Evolutionary conservation across 2,888 invertebrate genomes (phyloP).

Genomic region (Acrocyrtus sp.): DNA sequence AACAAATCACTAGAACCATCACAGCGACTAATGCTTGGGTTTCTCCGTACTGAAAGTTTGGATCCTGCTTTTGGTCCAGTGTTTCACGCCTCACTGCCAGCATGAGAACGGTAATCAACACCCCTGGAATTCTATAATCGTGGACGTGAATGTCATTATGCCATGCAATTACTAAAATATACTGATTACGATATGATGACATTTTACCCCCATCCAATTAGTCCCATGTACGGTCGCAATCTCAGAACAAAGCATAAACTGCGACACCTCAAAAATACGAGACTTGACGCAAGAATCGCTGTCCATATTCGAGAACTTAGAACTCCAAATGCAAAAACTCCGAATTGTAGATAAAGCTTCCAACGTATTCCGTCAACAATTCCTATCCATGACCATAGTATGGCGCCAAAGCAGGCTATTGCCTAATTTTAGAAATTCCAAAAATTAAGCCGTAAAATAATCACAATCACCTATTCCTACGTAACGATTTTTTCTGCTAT

Average conservation of each 20-base stretch:
- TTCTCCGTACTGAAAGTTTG: constrained; percentile 81
- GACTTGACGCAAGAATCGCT: constrained; percentile 80
- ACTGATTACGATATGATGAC: not conserved
- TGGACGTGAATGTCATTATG: too few relatives aligned
- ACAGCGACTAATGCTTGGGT: constrained; percentile 82
- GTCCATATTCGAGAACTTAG: constrained; percentile 89
- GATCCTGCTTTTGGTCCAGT: constrained; percentile 74
- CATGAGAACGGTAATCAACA: constrained; percentile 76
- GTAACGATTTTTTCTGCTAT: constrained; percentile 13
- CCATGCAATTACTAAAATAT: not conserved
- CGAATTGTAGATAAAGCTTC: constrained; percentile 79
- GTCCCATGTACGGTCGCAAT: constrained; percentile 76
- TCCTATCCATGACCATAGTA: constrained; percentile 75
- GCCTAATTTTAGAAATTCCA: constrained; percentile 68
- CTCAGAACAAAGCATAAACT: constrained; percentile 85
- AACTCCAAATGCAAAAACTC: constrained; percentile 76
- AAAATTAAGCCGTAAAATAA: constrained; percentile 39
- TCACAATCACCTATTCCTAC: constrained; percentile 15
- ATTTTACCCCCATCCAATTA: constrained; percentile 72
- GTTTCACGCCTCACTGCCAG: constrained; percentile 69
- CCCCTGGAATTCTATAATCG: constrained; percentile 73
- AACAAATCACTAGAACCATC: constrained; percentile 79
- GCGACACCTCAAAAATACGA: constrained; percentile 84
- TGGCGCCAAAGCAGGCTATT: constrained; percentile 77
- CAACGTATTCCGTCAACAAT: constrained; percentile 70